phyloP scores from a whole-genome alignment of 2,113 vertebrate species.

The Entomyzon cyanotis region DNA sequence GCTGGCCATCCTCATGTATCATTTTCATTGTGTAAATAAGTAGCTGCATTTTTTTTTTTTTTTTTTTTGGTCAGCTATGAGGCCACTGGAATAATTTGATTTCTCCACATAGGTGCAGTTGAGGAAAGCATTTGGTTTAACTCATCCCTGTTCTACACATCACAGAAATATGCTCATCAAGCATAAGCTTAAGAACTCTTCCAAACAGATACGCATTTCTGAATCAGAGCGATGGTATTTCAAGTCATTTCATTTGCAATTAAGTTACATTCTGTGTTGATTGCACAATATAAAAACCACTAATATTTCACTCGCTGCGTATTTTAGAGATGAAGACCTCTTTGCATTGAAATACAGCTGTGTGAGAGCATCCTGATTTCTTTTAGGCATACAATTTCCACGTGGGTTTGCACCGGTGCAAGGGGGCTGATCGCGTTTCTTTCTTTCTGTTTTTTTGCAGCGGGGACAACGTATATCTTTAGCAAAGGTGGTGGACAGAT shows the following conservation, averaged over 20 bases:
- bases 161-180: neutral
- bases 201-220: neutral
- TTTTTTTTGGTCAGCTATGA: neutral
- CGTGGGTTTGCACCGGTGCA: neutral
- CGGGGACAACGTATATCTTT: conserved; percentile 98
- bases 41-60: neutral
- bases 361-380: neutral
- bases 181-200: neutral
- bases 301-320: conserved; percentile 1
- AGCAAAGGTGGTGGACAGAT: conserved; percentile 97
- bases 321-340: conserved; percentile 29
- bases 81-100: neutral
- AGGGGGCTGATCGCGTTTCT: conserved; percentile 29
- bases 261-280: conserved; percentile 23
- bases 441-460: conserved; percentile 72
- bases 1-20: neutral
- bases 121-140: neutral
- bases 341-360: neutral
- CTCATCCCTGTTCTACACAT: neutral
- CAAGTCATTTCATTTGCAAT: neutral
- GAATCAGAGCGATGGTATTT: conserved; percentile 7
- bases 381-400: neutral
- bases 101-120: neutral
- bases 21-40: conserved; percentile 26
- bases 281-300: neutral